These are phyloP conservation scores for Agrotis puta DNA, from an alignment of 2,888 invertebrate genomes.

Conservation along the genomic window DNA sequence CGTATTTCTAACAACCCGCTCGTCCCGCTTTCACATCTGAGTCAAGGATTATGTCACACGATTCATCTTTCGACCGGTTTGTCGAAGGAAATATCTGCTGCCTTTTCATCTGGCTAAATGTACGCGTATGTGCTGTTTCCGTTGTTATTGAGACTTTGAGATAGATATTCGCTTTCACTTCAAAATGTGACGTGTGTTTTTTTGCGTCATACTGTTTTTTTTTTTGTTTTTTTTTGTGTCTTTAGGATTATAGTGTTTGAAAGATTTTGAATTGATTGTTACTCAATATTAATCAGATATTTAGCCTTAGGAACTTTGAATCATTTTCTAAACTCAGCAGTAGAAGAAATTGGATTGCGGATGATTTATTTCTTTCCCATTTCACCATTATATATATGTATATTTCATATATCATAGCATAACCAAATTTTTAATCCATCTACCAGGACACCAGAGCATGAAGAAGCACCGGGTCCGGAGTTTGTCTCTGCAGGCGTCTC, in stretches of 20 bases:
- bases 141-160: slow-evolving; percentile 61
- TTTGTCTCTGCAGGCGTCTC: slow-evolving; percentile 92
- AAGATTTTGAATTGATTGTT: slow-evolving; percentile 13
- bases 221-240: background rate
- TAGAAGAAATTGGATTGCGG: too few relatives aligned
- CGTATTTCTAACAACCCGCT: slow-evolving; percentile 50
- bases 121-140: slow-evolving; percentile 66
- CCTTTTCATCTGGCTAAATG: slow-evolving; percentile 73
- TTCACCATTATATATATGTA: too few relatives aligned
- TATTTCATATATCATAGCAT: background rate
- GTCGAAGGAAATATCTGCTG: slow-evolving; percentile 76
- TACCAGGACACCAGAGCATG: slow-evolving; percentile 77
- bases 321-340: too few relatives aligned
- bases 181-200: slow-evolving; percentile 20
- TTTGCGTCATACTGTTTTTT: slow-evolving; percentile 20
- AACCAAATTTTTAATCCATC: background rate
- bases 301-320: too few relatives aligned
- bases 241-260: slow-evolving; percentile 26
- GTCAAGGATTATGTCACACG: slow-evolving; percentile 72
- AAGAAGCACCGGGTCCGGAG: slow-evolving; percentile 89
- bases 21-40: slow-evolving; percentile 52
- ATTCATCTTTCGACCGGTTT: slow-evolving; percentile 78
- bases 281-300: too few relatives aligned
- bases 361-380: too few relatives aligned
- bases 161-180: slow-evolving; percentile 47